Evolutionary conservation across 1,140 invertebrate species (phyloP).

Genomic region (Pteromalus puparum): DNA sequence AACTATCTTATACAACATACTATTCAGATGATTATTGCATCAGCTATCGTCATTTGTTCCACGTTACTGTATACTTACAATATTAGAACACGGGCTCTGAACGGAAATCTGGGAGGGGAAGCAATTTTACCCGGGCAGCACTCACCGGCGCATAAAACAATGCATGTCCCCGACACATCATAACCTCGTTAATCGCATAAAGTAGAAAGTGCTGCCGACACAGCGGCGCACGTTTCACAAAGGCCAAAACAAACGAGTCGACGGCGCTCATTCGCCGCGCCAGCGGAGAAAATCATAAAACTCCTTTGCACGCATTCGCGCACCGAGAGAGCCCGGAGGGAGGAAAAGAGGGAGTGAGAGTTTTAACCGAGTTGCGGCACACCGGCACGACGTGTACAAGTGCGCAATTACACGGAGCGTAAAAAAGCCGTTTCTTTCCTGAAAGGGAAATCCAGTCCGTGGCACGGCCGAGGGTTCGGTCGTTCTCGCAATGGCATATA

Average conservation of each 20-base stretch:
- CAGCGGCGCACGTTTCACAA: not conserved
- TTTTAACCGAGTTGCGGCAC: not conserved
- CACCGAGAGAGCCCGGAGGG: not conserved
- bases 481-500: not conserved
- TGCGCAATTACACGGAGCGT: conserved; percentile 25
- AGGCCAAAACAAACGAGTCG: not conserved
- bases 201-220: not conserved
- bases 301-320: conserved; percentile 16
- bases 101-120: not conserved
- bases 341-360: not conserved
- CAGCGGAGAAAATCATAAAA: conserved; percentile 24
- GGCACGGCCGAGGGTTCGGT: too few species aligned
- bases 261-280: not conserved
- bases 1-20: too few species aligned
- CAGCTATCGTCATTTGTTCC: too few species aligned
- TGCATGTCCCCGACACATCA: not conserved
- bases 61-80: too few species aligned
- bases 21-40: too few species aligned
- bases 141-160: not conserved
- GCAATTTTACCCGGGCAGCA: not conserved
- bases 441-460: conserved; percentile 25
- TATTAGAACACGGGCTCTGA: not conserved
- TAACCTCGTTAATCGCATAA: not conserved
- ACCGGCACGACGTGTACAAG: conserved; percentile 12
- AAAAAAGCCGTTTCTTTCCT: conserved; percentile 29